Percentiles rank a stretch among this genome's conserved stretches.
Conservation (phyloP, 2,888 invertebrate genomes). For the Eupeodes latifasciatus region DNA sequence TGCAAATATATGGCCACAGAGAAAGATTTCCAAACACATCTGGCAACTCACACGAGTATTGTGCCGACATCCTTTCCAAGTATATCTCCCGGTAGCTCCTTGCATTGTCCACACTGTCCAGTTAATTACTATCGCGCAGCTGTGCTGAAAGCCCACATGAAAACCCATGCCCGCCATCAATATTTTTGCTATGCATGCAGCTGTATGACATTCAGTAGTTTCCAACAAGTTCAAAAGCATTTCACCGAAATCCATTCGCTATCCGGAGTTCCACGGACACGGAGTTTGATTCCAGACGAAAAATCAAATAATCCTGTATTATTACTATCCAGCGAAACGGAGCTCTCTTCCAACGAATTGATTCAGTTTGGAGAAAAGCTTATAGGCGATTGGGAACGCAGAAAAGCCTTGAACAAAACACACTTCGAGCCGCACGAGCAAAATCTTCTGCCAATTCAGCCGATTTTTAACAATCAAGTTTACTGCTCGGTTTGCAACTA, state of each 20-base stretch:
- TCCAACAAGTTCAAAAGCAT: slow-evolving; percentile 83
- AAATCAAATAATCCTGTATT: slow-evolving; percentile 73
- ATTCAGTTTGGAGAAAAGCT: slow-evolving; percentile 79
- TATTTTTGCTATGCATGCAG: slow-evolving; percentile 87
- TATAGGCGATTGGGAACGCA: slow-evolving; percentile 78
- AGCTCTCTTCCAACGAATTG: slow-evolving; percentile 73
- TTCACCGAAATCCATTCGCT: slow-evolving; percentile 85
- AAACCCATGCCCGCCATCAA: slow-evolving; percentile 86
- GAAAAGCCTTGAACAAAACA: slow-evolving; percentile 78
- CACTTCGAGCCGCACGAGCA: slow-evolving; percentile 87
- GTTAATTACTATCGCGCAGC: slow-evolving; percentile 74
- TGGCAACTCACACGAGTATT: slow-evolving; percentile 77
- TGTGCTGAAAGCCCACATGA: slow-evolving; percentile 86
- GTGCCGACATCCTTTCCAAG: slow-evolving; percentile 58
- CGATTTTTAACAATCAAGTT: slow-evolving; percentile 87
- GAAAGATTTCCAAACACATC: slow-evolving; percentile 78
- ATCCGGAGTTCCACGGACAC: slow-evolving; percentile 80
- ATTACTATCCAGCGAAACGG: slow-evolving; percentile 84
- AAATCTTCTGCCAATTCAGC: slow-evolving; percentile 87
- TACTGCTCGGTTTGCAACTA: slow-evolving; percentile 89
- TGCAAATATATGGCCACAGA: slow-evolving; percentile 78
- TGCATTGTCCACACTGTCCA: slow-evolving; percentile 78
- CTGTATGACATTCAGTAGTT: slow-evolving; percentile 81
- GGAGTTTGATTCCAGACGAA: slow-evolving; percentile 81
- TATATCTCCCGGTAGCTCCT: slow-evolving; percentile 65